Base-by-base conservation (phyloP, 1,140 invertebrate species). In the Acyrthosiphon pisum region DNA sequence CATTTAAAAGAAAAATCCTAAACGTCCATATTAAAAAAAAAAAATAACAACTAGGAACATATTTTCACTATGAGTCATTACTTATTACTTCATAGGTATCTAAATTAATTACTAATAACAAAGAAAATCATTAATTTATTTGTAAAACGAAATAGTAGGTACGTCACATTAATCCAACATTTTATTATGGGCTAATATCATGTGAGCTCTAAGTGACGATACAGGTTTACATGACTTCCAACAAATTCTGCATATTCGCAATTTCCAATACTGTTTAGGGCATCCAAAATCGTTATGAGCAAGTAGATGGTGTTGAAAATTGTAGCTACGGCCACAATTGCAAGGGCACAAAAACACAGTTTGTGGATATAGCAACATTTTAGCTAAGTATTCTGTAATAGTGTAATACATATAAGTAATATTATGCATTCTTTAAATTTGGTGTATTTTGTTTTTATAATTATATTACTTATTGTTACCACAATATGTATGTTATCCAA, bases 231-330 rank as follows among this genome's bases (percentile, higher is more conserved):
- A 92, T 22, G 91, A 84, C 18, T 92, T 92, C 91, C 91, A 92
- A 37, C 91, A 92, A 53, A 92, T 50, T 53, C 26, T 53, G 50
- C 91, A 92, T 50, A 92, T 41, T 44, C 91, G 76, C 35, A 92
- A 41, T 50, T 92, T 92, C 81, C 46, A 92, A 53, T 83, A 92
- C 11, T 92, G 91, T 41, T 92, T 92, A 11, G 91, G 91, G 18
- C 91, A 92, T 83, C 91, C 91, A 37, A 92, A 92, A 50, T 50
- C n/a, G 6, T 92, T 92, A 20, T 92, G 91, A 50, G 91, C 68
- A 11, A 83, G 46, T 11, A 92, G 81, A 7, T 92, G 91, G 23
- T 92, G 91, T 92, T 84, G 91, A 92, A 84, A 84, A 84, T 50
- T 84, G 46, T 92, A 92, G 20, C 76, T 53, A 18, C 81, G 76